phyloP scores from a whole-genome alignment of 2,113 vertebrate species.

The Nycticebus coucang region DNA sequence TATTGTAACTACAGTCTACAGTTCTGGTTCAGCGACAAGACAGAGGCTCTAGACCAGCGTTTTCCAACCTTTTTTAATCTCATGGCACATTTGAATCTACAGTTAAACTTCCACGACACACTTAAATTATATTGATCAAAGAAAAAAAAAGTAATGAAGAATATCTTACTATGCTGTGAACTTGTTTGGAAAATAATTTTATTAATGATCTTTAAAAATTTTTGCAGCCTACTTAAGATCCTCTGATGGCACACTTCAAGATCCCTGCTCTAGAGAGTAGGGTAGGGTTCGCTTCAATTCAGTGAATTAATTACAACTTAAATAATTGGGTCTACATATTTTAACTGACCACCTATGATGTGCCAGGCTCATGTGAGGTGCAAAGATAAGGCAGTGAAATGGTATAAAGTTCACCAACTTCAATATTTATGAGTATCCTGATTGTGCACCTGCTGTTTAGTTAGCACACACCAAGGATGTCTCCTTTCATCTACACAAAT shows the following conservation, averaged over 20 bases:
- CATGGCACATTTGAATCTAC: too few relatives aligned
- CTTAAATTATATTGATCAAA: too few relatives aligned
- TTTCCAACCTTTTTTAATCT: too few relatives aligned
- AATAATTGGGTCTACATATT: background rate
- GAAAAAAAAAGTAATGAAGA: too few relatives aligned
- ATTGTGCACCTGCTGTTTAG: too few relatives aligned
- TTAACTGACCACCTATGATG: background rate
- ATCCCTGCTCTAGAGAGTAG: background rate
- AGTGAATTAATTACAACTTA: background rate
- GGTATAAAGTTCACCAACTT: background rate
- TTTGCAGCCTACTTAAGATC: too few relatives aligned
- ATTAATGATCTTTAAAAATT: too few relatives aligned
- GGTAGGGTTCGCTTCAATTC: background rate
- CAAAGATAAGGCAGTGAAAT: background rate
- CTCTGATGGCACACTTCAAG: too few relatives aligned
- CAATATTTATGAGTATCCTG: rapidly evolving
- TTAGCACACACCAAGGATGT: background rate
- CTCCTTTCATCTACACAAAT: background rate
- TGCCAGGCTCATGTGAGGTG: background rate
- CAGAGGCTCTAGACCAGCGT: too few relatives aligned
- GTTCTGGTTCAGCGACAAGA: background rate
- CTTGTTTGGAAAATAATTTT: too few relatives aligned
- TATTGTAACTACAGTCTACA: background rate
- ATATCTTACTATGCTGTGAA: too few relatives aligned
- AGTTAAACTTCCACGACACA: too few relatives aligned